These are phyloP conservation scores for Mallotus villosus DNA, from an alignment of 2,797 vertebrate species.

Conservation along the genomic window DNA sequence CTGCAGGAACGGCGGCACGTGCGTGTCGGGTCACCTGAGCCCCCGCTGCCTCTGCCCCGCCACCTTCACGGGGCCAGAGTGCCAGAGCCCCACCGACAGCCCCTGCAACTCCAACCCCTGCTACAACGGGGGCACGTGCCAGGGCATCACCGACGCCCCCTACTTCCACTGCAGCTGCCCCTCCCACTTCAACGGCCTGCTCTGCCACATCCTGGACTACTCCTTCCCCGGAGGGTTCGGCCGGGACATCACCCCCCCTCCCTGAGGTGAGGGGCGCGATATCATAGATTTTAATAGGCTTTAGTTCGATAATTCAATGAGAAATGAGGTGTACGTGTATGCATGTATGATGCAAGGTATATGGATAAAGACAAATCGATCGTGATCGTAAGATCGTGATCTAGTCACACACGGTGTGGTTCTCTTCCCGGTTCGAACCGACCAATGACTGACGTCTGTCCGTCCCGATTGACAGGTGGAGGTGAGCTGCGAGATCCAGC, in stretches of 20 bases:
- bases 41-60: constrained; percentile 85
- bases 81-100: constrained; percentile 85
- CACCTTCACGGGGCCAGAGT: constrained; percentile 86
- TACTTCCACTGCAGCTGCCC: constrained; percentile 93
- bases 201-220: constrained; percentile 95
- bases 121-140: constrained; percentile 94
- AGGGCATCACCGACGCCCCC: constrained; percentile 79
- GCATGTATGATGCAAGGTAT: too few species aligned
- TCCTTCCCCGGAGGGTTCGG: constrained; percentile 86
- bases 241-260: constrained; percentile 86
- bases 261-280: constrained; percentile 52
- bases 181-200: constrained; percentile 90
- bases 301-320: neutral
- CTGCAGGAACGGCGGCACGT: constrained; percentile 89
- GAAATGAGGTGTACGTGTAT: too few species aligned
- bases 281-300: neutral
- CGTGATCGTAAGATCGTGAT: too few species aligned
- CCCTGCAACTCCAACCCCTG: constrained; percentile 89
- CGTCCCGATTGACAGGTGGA: constrained; percentile 37
- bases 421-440: too few species aligned
- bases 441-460: neutral
- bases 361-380: too few species aligned
- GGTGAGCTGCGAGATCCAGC: constrained; percentile 83
- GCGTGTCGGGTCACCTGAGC: constrained; percentile 83
- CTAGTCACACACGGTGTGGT: too few species aligned